Evolutionary conservation across 2,888 invertebrate genomes (phyloP).

Genomic region (Drosophila cyrtoloma): DNA sequence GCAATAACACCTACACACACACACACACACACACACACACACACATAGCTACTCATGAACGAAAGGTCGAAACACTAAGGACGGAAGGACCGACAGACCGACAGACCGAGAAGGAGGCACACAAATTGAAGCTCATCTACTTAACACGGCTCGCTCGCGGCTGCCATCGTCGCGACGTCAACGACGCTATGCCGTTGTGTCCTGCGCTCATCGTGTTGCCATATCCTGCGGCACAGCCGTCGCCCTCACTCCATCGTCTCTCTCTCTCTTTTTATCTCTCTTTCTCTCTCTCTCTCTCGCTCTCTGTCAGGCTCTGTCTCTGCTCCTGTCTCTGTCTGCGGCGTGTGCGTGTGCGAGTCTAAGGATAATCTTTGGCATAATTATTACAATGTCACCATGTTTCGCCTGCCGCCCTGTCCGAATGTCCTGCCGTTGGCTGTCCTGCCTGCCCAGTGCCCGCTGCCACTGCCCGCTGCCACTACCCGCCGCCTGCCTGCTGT

Average conservation of each 20-base stretch:
- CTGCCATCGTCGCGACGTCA: conserved; percentile 65
- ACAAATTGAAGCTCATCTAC: conserved; percentile 78
- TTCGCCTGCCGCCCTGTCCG: conserved; percentile 54
- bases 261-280: too few relatives aligned
- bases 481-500: conserved; percentile 14
- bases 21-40: conserved; percentile 1
- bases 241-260: conserved; percentile 48
- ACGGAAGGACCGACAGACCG: conserved; percentile 32
- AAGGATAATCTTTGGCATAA: conserved; percentile 82
- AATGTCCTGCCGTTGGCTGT: conserved; percentile 7
- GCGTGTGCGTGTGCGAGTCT: conserved; percentile 62
- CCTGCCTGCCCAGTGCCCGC: background rate
- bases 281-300: background rate
- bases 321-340: conserved; percentile 8
- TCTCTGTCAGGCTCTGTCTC: background rate
- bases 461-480: background rate
- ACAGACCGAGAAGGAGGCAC: conserved; percentile 46
- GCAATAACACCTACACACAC: conserved; percentile 6
- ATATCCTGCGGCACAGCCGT: conserved; percentile 71
- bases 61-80: conserved; percentile 21
- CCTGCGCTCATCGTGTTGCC: conserved; percentile 62
- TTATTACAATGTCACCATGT: conserved; percentile 82
- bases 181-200: conserved; percentile 37
- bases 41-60: conserved; percentile 5
- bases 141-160: conserved; percentile 76